phyloP scores from a whole-genome alignment of 2,888 invertebrate species.

The Isotomurus palustris region DNA sequence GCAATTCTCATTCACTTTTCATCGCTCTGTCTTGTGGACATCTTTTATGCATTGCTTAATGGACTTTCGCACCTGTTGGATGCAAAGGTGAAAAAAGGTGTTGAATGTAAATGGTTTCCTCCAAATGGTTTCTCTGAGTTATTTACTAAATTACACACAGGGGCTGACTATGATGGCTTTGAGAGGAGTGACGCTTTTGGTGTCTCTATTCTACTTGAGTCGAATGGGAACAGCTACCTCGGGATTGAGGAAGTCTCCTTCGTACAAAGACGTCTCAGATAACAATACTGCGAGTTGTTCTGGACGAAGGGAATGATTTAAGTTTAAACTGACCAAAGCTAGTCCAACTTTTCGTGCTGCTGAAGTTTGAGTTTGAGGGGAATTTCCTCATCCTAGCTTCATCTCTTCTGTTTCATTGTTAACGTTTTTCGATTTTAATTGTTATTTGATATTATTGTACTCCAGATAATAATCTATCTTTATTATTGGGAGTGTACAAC shows the following conservation, averaged over 20 bases:
- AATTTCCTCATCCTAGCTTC: too few relatives aligned
- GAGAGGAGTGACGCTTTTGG: constrained; percentile 28
- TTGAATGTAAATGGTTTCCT: not conserved
- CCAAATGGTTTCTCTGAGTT: not conserved
- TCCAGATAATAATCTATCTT: too few relatives aligned
- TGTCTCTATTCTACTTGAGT: constrained; percentile 37
- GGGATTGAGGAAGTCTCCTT: constrained; percentile 33
- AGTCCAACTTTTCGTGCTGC: too few relatives aligned
- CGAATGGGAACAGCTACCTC: constrained; percentile 41
- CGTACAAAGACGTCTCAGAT: constrained; percentile 26
- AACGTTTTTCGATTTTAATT: too few relatives aligned
- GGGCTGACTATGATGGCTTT: constrained; percentile 34
- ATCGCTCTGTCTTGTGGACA: constrained; percentile 32
- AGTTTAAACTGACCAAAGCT: too few relatives aligned
- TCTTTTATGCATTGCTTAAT: constrained; percentile 29
- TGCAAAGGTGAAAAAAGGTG: constrained; percentile 27
- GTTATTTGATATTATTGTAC: too few relatives aligned
- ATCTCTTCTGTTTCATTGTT: too few relatives aligned
- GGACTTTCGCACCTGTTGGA: constrained; percentile 35
- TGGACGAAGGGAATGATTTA: constrained; percentile 7
- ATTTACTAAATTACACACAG: constrained; percentile 18
- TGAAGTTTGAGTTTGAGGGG: too few relatives aligned
- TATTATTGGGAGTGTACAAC: too few relatives aligned
- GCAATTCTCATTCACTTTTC: constrained; percentile 37
- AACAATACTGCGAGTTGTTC: constrained; percentile 1